Base-by-base conservation (phyloP, 2,113 vertebrate species). In the Heterotilapia buettikoferi region DNA sequence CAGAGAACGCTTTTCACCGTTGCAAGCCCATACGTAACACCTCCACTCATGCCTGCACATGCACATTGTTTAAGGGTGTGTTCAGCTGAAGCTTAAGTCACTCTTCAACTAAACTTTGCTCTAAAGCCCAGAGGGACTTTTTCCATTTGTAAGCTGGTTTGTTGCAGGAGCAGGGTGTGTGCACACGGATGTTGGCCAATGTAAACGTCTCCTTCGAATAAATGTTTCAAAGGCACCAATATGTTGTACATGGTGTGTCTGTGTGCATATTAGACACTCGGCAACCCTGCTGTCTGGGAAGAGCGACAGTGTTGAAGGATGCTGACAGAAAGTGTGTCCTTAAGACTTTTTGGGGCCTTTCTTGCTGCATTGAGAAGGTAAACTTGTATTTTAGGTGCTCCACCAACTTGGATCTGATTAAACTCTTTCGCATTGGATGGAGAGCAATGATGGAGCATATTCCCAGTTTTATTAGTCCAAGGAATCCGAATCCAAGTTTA, bases 1-100 rank as follows among this genome's bases (percentile, higher is more conserved):
- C 8, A 47, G 52, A 82, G 87, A 91, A 73, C 6, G 14, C 10
- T 66, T 89, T 82, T 9, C 9, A 57, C 71, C 63, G 43, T 86
- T 66, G 47, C 91, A 91, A 88, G 91, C 40, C 88, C n/a, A 3
- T 63, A 83, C 86, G 29, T 71, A 90, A 76, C 47, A 2, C 87
- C 54, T 54, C 43, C 2, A 5, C 53, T 92, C 95, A 57, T 90
- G 96, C 40, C 93, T 36, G 85, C 50, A 94, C 96, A 94, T 2
- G 96, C 10, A 2, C 3, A 13, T 16, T 29, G 26, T 73, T 85
- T 47, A 3, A 89, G 78, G 93, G 93, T 84, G 94, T 94, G 93
- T 93, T 79, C 24, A 9, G 40, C 7, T 78, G 2, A 47, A 76
- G 26, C 80, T 66, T 7, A 89, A 86, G 53, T 79, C 56, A 81